Percentiles rank a stretch among this genome's conserved stretches.
Conservation (phyloP, 2,113 vertebrate species). For the zebrafish (Danio rerio) region DNA sequence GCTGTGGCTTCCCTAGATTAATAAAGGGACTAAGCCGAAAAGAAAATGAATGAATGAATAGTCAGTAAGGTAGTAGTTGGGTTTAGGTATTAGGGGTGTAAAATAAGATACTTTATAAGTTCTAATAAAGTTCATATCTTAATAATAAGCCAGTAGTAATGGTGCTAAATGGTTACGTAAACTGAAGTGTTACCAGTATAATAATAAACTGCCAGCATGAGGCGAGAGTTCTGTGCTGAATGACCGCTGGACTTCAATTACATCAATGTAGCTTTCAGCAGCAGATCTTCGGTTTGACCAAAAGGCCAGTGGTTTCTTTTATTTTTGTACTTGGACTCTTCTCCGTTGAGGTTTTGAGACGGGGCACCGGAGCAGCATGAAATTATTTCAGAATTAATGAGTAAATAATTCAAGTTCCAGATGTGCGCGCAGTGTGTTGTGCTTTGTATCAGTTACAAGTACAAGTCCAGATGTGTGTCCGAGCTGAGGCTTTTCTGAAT, state of each 20-base stretch:
- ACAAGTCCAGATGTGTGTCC: constrained; percentile 61
- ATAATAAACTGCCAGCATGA: background rate
- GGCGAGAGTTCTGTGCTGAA: background rate
- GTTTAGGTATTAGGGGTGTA: too few relatives aligned
- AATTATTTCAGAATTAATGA: constrained; percentile 63
- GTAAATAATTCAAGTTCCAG: constrained; percentile 66
- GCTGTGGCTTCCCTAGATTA: too few relatives aligned
- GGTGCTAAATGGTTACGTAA: too few relatives aligned
- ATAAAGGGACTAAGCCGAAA: too few relatives aligned
- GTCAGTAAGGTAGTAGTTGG: too few relatives aligned
- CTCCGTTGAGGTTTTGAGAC: constrained; percentile 32
- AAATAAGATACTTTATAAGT: too few relatives aligned
- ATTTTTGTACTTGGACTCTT: background rate
- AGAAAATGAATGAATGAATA: too few relatives aligned
- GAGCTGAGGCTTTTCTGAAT: constrained; percentile 51
- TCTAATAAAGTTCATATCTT: too few relatives aligned
- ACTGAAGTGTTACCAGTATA: too few relatives aligned
- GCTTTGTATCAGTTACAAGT: constrained; percentile 61
- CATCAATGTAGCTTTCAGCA: background rate
- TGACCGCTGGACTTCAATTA: background rate
- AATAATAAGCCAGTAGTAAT: too few relatives aligned
- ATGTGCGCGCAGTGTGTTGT: constrained; percentile 61
- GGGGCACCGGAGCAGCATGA: constrained; percentile 48
- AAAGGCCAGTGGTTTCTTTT: constrained; percentile 11
- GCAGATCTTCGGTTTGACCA: background rate